These are phyloP conservation scores for Danio albolineatus DNA, from an alignment of 2,797 vertebrate genomes.

Conservation along the genomic window DNA sequence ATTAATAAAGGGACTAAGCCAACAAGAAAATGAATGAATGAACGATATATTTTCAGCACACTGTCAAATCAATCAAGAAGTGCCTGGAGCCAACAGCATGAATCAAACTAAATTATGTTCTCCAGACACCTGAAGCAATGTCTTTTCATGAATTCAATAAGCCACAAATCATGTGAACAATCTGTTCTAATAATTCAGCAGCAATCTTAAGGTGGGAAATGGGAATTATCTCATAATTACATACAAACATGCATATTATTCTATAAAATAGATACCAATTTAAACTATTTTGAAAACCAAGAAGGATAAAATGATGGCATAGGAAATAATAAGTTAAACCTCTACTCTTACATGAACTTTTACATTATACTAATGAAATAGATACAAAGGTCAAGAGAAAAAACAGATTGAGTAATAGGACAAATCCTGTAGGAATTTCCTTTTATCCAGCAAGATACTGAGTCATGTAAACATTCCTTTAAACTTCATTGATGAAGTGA, in stretches of 20 bases:
- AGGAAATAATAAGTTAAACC: background rate
- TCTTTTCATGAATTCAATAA: constrained; percentile 1
- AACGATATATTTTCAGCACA: no score
- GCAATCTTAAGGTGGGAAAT: background rate
- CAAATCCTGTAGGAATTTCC: background rate
- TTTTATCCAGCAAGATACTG: background rate
- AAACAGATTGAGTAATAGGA: background rate
- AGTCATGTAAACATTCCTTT: background rate
- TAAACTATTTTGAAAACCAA: background rate
- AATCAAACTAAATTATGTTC: background rate
- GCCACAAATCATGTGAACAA: background rate
- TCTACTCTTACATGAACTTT: background rate
- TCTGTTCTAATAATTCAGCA: background rate
- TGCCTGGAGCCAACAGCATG: background rate
- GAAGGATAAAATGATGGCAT: background rate
- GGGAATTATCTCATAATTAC: no score
- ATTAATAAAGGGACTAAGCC: no score
- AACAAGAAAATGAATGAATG: no score
- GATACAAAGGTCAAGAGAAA: background rate
- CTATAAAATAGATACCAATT: background rate
- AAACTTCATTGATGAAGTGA: background rate
- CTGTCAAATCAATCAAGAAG: constrained; percentile 6
- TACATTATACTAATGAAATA: background rate
- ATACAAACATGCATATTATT: background rate
- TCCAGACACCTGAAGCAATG: background rate